Base-by-base conservation (phyloP, 2,113 vertebrate genomes). In the Nothoprocta perdicaria region DNA sequence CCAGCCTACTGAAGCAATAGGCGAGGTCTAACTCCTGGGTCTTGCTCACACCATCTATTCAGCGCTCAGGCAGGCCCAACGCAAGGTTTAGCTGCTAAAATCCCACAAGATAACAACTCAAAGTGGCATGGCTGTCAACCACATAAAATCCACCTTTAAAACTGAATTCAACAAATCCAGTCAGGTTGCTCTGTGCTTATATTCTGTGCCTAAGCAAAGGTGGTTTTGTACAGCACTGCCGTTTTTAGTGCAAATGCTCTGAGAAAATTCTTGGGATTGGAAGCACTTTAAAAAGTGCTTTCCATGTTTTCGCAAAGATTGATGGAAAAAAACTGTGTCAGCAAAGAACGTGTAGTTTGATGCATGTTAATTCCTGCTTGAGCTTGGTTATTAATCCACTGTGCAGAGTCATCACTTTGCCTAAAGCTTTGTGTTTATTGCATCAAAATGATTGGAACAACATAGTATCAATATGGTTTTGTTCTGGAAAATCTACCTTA, bases 351-450 rank as follows among this genome's bases (percentile, higher is more conserved):
- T 1, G 4, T 60, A 14, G 74, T 93, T 88, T 86, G 91, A 61
- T 69, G 43, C 5, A 5, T 8, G 0, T 60, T 84, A 87, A 96
- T 89, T 95, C 67, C 84, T 90, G 67, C 72, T 90, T 85, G n/a
- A 93, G 72, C 77, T 89, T 38, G 66, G 17, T 48, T 81, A 53
- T 90, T 96, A 89, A 93, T 87, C 75, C 40, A 23, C 35, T 89
- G 40, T 80, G 40, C 80, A 84, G 50, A 73, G 53, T 83, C 65
- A 86, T 62, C 55, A 43, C 35, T 77, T 84, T 50, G 81, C 74
- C 50, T 50, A 2, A 41, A 86, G 41, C 81, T 90, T 60, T 87
- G 14, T 73, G 41, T 80, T 67, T 1, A 0, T 74, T 71, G 35
- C 78, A 22, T 76, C 62, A 26, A 53, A 29, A 55, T 33, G 76